Conservation (phyloP, 2,797 vertebrate species). For the Orientallactaga sibirica region DNA sequence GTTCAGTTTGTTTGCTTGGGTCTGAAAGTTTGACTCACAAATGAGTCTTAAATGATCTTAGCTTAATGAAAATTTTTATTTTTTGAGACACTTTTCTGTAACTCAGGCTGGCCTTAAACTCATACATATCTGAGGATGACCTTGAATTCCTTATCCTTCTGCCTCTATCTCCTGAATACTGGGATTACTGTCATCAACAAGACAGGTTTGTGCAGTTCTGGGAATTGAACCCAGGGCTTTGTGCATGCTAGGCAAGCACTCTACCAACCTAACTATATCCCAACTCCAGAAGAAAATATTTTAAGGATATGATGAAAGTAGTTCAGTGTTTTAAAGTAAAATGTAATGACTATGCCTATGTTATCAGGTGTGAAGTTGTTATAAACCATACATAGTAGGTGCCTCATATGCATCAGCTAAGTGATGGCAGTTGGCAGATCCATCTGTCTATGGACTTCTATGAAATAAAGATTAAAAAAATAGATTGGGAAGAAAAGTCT, state of each 20-base stretch:
- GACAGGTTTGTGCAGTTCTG: too few relatives aligned
- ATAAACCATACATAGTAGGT: not conserved
- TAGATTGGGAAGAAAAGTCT: constrained; percentile 39
- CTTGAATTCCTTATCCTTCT: too few relatives aligned
- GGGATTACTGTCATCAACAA: too few relatives aligned
- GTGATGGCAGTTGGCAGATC: not conserved
- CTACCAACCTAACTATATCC: too few relatives aligned
- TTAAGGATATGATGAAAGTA: constrained; percentile 17
- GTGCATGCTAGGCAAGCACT: too few relatives aligned
- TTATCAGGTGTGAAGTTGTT: not conserved
- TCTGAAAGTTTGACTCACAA: constrained; percentile 31
- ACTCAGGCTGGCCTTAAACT: too few relatives aligned
- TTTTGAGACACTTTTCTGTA: too few relatives aligned
- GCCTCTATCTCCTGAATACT: too few relatives aligned
- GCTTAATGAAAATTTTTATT: not conserved
- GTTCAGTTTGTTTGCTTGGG: not conserved
- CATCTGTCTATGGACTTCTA: constrained; percentile 43
- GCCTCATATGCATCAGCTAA: not conserved
- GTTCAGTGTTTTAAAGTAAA: not conserved
- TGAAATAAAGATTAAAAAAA: constrained; percentile 41
- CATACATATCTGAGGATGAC: too few relatives aligned
- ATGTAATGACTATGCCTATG: not conserved
- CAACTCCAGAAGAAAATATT: not conserved
- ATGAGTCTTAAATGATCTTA: not conserved
- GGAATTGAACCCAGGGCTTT: too few relatives aligned